Conservation (phyloP, 2,797 vertebrate species). For the Ara ararauna region DNA sequence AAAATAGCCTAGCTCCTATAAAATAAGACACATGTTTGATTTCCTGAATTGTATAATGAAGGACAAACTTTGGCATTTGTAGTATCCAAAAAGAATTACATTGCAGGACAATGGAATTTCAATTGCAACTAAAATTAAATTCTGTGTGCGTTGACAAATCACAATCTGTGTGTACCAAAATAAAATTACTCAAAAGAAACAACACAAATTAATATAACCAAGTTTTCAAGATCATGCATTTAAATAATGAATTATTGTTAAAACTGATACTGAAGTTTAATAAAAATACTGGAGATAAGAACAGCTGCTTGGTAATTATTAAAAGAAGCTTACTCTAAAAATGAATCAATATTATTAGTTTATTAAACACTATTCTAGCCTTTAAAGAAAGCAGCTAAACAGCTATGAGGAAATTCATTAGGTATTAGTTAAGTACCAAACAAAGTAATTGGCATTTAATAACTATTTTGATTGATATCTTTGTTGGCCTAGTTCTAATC, state of each 20-base stretch:
- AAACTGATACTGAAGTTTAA: conserved; percentile 45
- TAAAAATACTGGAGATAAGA: conserved; percentile 38
- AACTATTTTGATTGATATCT: conserved; percentile 12
- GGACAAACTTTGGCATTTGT: background rate
- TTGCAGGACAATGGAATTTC: background rate
- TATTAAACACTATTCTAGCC: conserved; percentile 53
- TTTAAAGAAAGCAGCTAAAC: conserved; percentile 43
- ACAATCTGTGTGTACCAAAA: background rate
- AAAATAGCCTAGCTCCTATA: background rate
- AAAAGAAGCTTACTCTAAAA: background rate
- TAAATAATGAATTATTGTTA: conserved; percentile 17
- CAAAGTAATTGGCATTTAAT: conserved; percentile 44
- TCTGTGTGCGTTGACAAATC: background rate
- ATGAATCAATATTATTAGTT: conserved; percentile 48
- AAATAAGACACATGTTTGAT: background rate
- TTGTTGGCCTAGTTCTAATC: background rate
- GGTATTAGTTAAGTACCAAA: conserved; percentile 57
- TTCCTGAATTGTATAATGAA: background rate
- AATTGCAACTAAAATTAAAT: background rate
- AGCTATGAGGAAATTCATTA: conserved; percentile 44
- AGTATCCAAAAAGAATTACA: background rate
- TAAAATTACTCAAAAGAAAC: background rate
- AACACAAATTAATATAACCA: background rate
- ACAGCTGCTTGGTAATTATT: conserved; percentile 35
- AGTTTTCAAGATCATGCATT: background rate